Evolutionary conservation across 2,888 invertebrate species (phyloP), one percentile per base, ranked within the genome.

Genomic region (Tenthredo distinguenda): DNA sequence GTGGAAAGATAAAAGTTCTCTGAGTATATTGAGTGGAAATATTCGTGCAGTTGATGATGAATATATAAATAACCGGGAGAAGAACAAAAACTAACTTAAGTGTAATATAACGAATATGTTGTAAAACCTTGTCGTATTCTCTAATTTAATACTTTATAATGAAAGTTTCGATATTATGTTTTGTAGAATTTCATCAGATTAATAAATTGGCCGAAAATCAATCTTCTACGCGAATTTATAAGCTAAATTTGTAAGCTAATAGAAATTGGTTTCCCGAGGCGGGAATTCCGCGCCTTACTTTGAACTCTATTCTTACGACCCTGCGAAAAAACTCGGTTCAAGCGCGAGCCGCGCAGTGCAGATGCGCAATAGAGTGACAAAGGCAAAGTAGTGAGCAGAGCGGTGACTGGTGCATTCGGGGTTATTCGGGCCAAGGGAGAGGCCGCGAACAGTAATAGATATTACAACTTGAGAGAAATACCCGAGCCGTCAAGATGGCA

Each of bases 1-100:
- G 91, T 94, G 76, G 93, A 94, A 88, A 91, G 93, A 91, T 93
- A 91, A 92, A 90, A 62, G 1, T 71, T 37, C 0, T 31, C 0
- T 34, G 31, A 71, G 3, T 62, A 68, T 34, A 34, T 34, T 5
- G 68, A 34, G 68, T 68, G 26, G 12, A 37, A 71, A 18, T 31
- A 71, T 71, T 65, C 21, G 2, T 5, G 68, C n/a, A 7, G 9
- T 34, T 31, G 18, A 34, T 31, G 3, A 31, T 18, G 18, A 15
- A 34, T 34, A 18, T 31, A 71, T 15, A 40, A 40, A 40, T 40
- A 40, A 40, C 6, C 7, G 9, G 1, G 10, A 43, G 9, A 43
- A 10, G 9, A 43, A 2, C 1, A 10, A 10, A 43, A 43, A 43
- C 43, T 43, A 43, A 43, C 43, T 43, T 43, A 43, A 43, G 40